These are phyloP conservation scores for Ceuthmochares aereus DNA, from an alignment of 2,113 vertebrate species.

Conservation along the genomic window DNA sequence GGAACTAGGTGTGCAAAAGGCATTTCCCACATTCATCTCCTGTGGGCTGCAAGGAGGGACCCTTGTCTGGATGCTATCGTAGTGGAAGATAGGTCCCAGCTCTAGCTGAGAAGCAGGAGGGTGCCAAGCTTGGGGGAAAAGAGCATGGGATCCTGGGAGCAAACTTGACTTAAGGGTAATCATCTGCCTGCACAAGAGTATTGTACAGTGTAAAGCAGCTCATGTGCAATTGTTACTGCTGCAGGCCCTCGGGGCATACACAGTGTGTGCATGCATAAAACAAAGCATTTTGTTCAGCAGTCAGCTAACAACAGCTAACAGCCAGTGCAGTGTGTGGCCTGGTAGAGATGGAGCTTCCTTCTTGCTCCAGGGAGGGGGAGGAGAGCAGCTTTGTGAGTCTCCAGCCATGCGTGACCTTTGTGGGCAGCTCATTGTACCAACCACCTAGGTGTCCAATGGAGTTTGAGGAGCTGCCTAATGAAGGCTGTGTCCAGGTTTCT, in stretches of 20 bases:
- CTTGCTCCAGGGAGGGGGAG: not conserved
- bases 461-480: not conserved
- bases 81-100: not conserved
- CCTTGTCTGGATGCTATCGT: not conserved
- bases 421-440: not conserved
- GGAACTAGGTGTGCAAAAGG: not conserved
- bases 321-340: not conserved
- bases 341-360: not conserved
- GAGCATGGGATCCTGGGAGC: not conserved
- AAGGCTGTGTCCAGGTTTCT: not conserved
- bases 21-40: not conserved
- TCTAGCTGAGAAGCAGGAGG: not conserved
- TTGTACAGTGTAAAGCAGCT: not conserved
- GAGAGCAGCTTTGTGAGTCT: not conserved
- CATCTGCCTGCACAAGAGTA: not conserved
- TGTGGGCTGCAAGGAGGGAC: not conserved
- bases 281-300: not conserved
- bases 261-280: rapidly evolving
- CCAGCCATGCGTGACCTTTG: not conserved
- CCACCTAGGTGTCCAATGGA: not conserved
- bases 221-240: not conserved
- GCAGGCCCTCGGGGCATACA: not conserved
- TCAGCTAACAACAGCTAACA: not conserved
- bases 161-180: not conserved
- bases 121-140: not conserved